Percentiles rank a stretch among this genome's conserved stretches.
Evolutionary conservation across 2,888 invertebrate species (phyloP).

Genomic region (Ypsolopha sequella): DNA sequence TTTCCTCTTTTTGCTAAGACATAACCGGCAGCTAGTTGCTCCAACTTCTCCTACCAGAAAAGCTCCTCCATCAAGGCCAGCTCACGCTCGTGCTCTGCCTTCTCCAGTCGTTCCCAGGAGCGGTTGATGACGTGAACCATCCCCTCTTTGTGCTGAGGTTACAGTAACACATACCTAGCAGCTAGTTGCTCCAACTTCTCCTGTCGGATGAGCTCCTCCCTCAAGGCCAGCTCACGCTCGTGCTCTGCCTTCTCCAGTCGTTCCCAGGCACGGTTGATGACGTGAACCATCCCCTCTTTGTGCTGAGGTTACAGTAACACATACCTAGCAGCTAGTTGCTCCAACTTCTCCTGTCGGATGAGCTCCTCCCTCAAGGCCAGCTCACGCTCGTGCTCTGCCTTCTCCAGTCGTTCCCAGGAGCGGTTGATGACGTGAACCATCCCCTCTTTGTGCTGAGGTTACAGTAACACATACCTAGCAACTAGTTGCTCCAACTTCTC

Average conservation of each 20-base stretch:
- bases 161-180: too few species aligned
- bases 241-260: slow-evolving; percentile 98
- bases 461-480: neutral
- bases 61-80: slow-evolving; percentile 91
- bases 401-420: slow-evolving; percentile 98
- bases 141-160: slow-evolving; percentile 84
- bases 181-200: slow-evolving; percentile 99
- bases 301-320: neutral
- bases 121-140: slow-evolving; percentile 99
- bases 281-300: slow-evolving; percentile 97
- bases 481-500: slow-evolving; percentile 96
- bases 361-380: slow-evolving; percentile 96
- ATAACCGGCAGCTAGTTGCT: too few species aligned
- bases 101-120: slow-evolving; percentile 98
- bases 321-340: slow-evolving; percentile 72
- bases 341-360: slow-evolving; percentile 97
- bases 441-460: slow-evolving; percentile 79
- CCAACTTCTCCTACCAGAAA: slow-evolving; percentile 97
- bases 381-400: slow-evolving; percentile 98
- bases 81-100: neutral
- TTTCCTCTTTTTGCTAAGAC: slow-evolving; percentile 87
- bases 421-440: slow-evolving; percentile 99
- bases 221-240: slow-evolving; percentile 94
- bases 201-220: slow-evolving; percentile 98
- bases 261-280: slow-evolving; percentile 99